phyloP scores from a whole-genome alignment of 2,797 vertebrate genomes.

The Graptemys geographica region DNA sequence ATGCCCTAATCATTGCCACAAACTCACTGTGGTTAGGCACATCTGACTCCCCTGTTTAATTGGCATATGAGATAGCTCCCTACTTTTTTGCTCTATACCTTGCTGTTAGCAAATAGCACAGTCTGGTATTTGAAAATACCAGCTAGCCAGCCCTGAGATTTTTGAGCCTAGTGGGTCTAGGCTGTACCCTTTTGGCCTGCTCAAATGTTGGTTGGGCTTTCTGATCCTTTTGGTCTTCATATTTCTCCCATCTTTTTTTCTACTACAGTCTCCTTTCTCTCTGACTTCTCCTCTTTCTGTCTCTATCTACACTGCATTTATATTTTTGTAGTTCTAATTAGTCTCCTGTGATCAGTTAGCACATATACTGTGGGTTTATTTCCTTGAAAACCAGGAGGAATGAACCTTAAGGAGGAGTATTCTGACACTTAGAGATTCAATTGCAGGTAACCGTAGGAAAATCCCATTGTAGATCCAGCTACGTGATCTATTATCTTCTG shows the following conservation, averaged over 20 bases:
- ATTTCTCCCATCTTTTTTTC: background rate
- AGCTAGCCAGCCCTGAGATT: background rate
- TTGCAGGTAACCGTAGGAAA: background rate
- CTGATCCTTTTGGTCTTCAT: background rate
- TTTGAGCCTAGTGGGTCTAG: accelerated
- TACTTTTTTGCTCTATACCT: background rate
- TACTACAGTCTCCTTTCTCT: background rate
- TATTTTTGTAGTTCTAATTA: conserved; percentile 18
- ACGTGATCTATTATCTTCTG: background rate
- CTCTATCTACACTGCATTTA: background rate
- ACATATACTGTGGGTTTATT: background rate
- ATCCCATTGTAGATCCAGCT: background rate
- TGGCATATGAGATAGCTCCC: background rate
- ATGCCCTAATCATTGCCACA: background rate
- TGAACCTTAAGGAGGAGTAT: background rate
- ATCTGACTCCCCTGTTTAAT: background rate
- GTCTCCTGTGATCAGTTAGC: background rate
- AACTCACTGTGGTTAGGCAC: background rate
- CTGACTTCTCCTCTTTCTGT: background rate
- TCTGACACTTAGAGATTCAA: background rate
- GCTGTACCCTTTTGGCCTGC: background rate
- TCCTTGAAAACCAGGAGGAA: conserved; percentile 3
- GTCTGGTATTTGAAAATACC: background rate
- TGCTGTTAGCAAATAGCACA: background rate
- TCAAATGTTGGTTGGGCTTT: background rate